Conservation (phyloP, 2,113 vertebrate genomes). For the Mohoua ochrocephala region DNA sequence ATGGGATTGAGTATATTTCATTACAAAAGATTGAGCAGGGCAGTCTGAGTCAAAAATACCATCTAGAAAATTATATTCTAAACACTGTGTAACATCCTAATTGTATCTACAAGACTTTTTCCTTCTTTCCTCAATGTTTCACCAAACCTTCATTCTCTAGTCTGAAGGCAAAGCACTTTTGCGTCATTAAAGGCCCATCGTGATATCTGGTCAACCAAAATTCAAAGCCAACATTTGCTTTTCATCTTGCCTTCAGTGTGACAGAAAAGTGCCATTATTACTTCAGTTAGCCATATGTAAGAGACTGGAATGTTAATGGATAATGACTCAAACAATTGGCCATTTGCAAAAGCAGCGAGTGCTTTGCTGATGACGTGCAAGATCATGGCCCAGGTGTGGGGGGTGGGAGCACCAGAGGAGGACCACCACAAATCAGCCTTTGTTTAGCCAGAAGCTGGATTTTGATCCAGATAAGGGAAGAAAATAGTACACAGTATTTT, state of each 20-base stretch:
- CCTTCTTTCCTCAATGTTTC: background rate
- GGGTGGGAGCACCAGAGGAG: background rate
- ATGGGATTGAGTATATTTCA: background rate
- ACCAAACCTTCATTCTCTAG: background rate
- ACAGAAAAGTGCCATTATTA: background rate
- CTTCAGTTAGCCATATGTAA: background rate
- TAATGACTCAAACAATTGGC: background rate
- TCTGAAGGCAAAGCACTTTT: background rate
- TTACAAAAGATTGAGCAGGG: conserved; percentile 1
- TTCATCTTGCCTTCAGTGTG: background rate
- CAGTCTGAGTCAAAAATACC: background rate
- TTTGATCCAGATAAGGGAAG: background rate
- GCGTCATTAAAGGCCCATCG: background rate
- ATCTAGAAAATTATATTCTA: background rate
- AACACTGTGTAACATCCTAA: background rate
- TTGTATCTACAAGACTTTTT: background rate
- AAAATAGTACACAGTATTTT: background rate
- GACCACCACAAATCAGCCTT: background rate
- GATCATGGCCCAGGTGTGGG: too few relatives aligned
- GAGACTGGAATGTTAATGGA: background rate
- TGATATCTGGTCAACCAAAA: background rate
- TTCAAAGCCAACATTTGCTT: background rate
- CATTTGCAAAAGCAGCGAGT: rapidly evolving
- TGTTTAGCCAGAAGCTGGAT: background rate
- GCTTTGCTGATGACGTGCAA: background rate